Evolutionary conservation across 2,888 invertebrate genomes (phyloP).

Genomic region (Synergus itoensis): DNA sequence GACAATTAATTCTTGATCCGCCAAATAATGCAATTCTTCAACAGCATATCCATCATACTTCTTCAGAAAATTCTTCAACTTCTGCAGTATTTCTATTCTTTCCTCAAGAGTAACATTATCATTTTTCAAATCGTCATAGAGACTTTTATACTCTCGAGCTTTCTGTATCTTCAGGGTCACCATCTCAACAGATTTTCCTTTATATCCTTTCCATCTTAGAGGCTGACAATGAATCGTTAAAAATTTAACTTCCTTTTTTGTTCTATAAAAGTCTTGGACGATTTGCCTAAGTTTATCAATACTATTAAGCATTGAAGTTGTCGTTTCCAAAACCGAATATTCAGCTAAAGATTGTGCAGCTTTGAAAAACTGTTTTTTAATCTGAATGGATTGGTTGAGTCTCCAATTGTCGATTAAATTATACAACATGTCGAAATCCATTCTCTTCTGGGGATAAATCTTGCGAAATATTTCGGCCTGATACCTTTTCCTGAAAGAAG

Average conservation of each 20-base stretch:
- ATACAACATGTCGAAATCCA: constrained; percentile 88
- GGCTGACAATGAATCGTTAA: constrained; percentile 86
- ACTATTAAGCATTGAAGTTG: constrained; percentile 84
- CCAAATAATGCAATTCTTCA: constrained; percentile 81
- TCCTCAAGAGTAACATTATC: constrained; percentile 82
- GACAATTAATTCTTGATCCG: constrained; percentile 87
- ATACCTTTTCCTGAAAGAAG: constrained; percentile 75
- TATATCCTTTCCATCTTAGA: constrained; percentile 87
- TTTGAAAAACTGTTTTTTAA: constrained; percentile 83
- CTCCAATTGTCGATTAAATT: constrained; percentile 85
- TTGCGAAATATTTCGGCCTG: constrained; percentile 82
- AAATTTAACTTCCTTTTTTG: constrained; percentile 82
- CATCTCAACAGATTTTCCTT: constrained; percentile 86
- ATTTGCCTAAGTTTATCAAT: constrained; percentile 85
- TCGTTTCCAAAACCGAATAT: constrained; percentile 84
- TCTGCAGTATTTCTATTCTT: constrained; percentile 85
- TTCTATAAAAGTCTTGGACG: constrained; percentile 81
- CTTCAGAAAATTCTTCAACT: constrained; percentile 79
- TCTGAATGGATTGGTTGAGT: constrained; percentile 82
- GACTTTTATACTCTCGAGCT: constrained; percentile 86
- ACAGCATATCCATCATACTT: constrained; percentile 81
- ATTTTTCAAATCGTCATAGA: constrained; percentile 85
- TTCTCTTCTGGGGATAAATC: constrained; percentile 85
- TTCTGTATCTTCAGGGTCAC: constrained; percentile 90
- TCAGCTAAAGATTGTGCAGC: constrained; percentile 86